These are phyloP conservation scores for Telmatochromis brachygnathus DNA, from an alignment of 2,113 vertebrate species.

Conservation along the genomic window DNA sequence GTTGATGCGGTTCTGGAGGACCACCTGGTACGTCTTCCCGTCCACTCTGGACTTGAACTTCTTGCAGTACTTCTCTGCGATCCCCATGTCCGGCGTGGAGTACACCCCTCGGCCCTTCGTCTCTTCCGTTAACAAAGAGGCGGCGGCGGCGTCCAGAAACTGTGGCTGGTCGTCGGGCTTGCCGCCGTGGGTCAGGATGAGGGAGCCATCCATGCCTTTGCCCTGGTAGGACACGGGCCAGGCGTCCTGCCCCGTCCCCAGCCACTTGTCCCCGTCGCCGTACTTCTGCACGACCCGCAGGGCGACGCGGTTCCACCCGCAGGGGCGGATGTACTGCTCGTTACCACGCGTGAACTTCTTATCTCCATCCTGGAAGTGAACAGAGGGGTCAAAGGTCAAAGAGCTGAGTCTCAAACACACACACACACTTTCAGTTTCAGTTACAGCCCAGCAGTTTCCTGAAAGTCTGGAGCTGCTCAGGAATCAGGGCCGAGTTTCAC, in stretches of 20 bases:
- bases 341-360: conserved; percentile 25
- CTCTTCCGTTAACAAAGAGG: not conserved
- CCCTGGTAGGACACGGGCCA: conserved; percentile 70
- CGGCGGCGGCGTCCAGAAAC: conserved; percentile 1
- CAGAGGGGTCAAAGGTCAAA: not conserved
- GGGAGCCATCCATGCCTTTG: conserved; percentile 33
- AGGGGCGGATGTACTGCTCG: conserved; percentile 55
- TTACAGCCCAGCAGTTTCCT: not conserved
- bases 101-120: conserved; percentile 52
- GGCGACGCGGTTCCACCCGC: conserved; percentile 54
- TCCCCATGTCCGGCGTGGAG: conserved; percentile 42
- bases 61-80: conserved; percentile 35
- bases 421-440: not conserved
- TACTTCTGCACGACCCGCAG: conserved; percentile 45
- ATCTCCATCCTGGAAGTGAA: conserved; percentile 2
- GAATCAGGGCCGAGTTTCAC: not conserved
- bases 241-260: conserved; percentile 22
- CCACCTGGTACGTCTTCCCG: conserved; percentile 48
- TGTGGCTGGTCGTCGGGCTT: accelerated
- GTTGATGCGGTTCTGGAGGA: conserved; percentile 69
- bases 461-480: not conserved
- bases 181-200: conserved; percentile 12
- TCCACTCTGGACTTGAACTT: conserved; percentile 47
- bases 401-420: not conserved
- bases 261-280: conserved; percentile 41